phyloP scores from a whole-genome alignment of 2,888 invertebrate genomes.

The Crematogaster levior region DNA sequence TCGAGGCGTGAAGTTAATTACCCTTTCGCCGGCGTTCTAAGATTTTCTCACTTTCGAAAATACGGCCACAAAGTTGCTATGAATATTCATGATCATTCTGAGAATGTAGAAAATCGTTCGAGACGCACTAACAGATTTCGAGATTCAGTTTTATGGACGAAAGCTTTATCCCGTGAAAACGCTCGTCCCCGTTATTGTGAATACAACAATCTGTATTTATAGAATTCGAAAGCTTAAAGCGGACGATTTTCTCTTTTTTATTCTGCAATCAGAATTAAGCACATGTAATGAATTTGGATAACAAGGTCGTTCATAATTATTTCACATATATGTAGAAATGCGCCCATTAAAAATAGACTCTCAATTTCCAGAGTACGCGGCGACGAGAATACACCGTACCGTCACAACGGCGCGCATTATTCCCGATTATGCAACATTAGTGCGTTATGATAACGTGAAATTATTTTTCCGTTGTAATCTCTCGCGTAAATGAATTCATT shows the following conservation, averaged over 20 bases:
- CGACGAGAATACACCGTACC: not conserved
- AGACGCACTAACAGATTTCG: conserved; percentile 40
- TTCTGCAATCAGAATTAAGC: not conserved
- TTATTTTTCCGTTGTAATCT: conserved; percentile 39
- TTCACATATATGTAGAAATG: not conserved
- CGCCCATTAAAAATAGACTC: conserved; percentile 42
- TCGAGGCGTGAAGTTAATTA: conserved; percentile 47
- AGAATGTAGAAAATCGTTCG: conserved; percentile 40
- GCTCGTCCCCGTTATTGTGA: not conserved
- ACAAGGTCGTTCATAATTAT: conserved; percentile 33
- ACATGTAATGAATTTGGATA: conserved; percentile 1
- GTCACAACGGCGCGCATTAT: conserved; percentile 19
- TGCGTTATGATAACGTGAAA: conserved; percentile 24
- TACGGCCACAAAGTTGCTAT: conserved; percentile 5
- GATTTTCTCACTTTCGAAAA: conserved; percentile 41
- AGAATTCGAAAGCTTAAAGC: not conserved
- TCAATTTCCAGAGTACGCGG: conserved; percentile 7
- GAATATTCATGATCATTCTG: conserved; percentile 39
- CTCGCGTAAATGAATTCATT: conserved; percentile 21
- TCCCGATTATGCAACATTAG: conserved; percentile 23
- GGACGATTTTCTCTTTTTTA: not conserved
- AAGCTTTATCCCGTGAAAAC: not conserved
- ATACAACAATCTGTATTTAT: not conserved
- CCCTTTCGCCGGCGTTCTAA: conserved; percentile 15
- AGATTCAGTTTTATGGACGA: conserved; percentile 17